Evolutionary conservation across 2,888 invertebrate genomes (phyloP).

Genomic region (Hyppa rectilinea): DNA sequence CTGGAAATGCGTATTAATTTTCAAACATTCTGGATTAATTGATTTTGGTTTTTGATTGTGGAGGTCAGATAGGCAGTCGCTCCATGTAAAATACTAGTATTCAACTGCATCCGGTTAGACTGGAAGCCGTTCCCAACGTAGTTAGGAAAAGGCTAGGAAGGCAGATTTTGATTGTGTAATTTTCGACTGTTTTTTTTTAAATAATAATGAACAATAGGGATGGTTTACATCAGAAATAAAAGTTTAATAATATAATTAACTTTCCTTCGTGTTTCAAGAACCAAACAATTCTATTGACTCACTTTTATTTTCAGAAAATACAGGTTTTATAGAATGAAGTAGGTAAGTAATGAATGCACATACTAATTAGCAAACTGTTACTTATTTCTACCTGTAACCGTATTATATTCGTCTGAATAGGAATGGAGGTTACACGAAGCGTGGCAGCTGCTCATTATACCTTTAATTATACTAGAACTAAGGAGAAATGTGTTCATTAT

Average conservation of each 20-base stretch:
- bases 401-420: conserved; percentile 46
- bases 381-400: conserved; percentile 31
- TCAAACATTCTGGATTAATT: background rate
- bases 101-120: too few species aligned
- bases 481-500: conserved; percentile 25
- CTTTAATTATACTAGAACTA: conserved; percentile 40
- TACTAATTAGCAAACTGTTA: conserved; percentile 54
- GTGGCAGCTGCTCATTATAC: conserved; percentile 52
- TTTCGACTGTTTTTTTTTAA: too few species aligned
- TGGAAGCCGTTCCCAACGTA: too few species aligned
- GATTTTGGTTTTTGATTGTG: too few species aligned
- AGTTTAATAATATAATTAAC: too few species aligned
- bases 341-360: conserved; percentile 55
- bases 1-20: background rate
- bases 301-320: background rate
- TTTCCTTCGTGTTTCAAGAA: background rate
- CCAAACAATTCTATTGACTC: background rate
- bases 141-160: too few species aligned
- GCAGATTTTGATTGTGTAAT: too few species aligned
- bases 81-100: too few species aligned
- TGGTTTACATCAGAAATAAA: too few species aligned
- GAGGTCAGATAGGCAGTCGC: too few species aligned
- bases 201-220: too few species aligned
- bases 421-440: conserved; percentile 28
- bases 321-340: background rate